These are phyloP conservation scores for Leptodactylus fuscus DNA, from an alignment of 2,113 vertebrate genomes.

Conservation along the genomic window DNA sequence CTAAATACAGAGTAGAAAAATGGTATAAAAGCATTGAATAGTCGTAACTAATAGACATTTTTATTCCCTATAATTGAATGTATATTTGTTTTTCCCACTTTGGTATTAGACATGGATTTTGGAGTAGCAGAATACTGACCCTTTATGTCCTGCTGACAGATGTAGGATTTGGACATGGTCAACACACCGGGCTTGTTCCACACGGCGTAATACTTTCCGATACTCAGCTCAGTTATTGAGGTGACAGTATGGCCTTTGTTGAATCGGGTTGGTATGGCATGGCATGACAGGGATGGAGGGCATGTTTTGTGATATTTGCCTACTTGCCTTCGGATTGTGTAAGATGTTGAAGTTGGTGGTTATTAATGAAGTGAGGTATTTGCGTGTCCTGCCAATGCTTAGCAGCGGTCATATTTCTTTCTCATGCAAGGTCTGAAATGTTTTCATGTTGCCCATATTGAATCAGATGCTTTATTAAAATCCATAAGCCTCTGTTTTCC, in stretches of 20 bases:
- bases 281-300: not conserved
- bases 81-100: not conserved
- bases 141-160: not conserved
- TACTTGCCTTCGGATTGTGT: slow-evolving; percentile 57
- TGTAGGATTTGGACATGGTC: not conserved
- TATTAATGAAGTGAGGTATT: slow-evolving; percentile 46
- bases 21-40: not conserved
- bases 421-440: not conserved
- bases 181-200: not conserved
- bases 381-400: slow-evolving; percentile 31
- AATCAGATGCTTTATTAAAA: slow-evolving; percentile 23
- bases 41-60: not conserved
- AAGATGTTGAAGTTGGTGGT: not conserved
- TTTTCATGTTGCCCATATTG: slow-evolving; percentile 2
- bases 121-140: not conserved
- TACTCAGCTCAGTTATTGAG: not conserved
- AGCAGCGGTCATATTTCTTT: slow-evolving; percentile 13
- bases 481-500: slow-evolving; percentile 31
- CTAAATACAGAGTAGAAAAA: not conserved
- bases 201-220: slow-evolving; percentile 2
- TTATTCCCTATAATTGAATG: not conserved
- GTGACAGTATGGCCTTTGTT: slow-evolving; percentile 8
- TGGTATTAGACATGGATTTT: not conserved
- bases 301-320: slow-evolving; percentile 1
- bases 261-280: not conserved